phyloP scores from a whole-genome alignment of 2,797 vertebrate species.

The Neosalanx taihuensis region DNA sequence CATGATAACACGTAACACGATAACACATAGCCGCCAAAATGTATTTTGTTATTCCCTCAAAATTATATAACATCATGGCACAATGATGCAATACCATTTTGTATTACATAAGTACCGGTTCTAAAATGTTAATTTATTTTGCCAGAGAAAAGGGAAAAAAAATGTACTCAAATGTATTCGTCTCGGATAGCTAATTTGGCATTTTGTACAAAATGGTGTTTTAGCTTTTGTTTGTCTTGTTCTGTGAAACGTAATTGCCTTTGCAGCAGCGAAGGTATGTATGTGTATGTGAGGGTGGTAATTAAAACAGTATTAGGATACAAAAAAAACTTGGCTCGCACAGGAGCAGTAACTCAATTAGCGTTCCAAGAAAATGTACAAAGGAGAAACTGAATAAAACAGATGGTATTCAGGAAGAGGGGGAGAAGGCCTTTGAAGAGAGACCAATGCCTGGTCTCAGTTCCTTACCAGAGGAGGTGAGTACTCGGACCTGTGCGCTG shows the following conservation, averaged over 20 bases:
- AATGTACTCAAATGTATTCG: slow-evolving; percentile 8
- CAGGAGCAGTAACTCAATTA: slow-evolving; percentile 65
- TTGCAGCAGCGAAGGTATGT: slow-evolving; percentile 46
- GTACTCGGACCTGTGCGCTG: slow-evolving; percentile 87
- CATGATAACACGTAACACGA: too few species aligned
- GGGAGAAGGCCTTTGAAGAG: too few species aligned
- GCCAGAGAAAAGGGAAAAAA: slow-evolving; percentile 1
- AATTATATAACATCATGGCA: too few species aligned
- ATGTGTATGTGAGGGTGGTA: slow-evolving; percentile 55
- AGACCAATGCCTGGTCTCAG: too few species aligned
- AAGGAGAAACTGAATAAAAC: slow-evolving; percentile 15
- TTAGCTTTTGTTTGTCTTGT: slow-evolving; percentile 45
- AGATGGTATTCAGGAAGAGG: not conserved
- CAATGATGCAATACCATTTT: too few species aligned
- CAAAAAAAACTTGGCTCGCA: slow-evolving; percentile 55
- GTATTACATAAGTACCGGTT: too few species aligned
- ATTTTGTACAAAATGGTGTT: slow-evolving; percentile 21
- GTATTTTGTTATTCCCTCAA: too few species aligned
- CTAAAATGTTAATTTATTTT: not conserved
- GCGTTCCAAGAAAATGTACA: slow-evolving; percentile 33
- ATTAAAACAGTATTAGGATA: slow-evolving; percentile 73
- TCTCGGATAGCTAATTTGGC: slow-evolving; percentile 30
- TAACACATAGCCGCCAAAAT: too few species aligned
- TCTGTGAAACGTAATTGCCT: slow-evolving; percentile 66
- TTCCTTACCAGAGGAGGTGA: slow-evolving; percentile 86